Evolutionary conservation across 1,140 invertebrate species (phyloP).

Genomic region (Latrodectus geometricus): DNA sequence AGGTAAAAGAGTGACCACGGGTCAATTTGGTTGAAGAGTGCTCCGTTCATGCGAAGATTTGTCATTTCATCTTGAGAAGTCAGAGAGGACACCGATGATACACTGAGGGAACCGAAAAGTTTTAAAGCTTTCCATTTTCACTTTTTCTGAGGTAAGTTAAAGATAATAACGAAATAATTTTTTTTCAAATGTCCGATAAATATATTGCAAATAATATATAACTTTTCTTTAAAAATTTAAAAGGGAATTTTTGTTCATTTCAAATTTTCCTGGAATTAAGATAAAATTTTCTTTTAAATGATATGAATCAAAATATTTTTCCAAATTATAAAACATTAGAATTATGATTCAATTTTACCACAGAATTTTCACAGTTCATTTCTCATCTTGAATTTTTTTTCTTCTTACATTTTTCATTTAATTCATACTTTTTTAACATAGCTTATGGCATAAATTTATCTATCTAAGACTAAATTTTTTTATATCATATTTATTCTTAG

Average conservation of each 20-base stretch:
- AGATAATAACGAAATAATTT: not conserved
- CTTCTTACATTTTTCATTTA: too few relatives aligned
- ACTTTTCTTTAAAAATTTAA: not conserved
- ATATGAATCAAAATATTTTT: not conserved
- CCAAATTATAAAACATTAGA: not conserved
- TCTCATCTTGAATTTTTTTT: too few relatives aligned
- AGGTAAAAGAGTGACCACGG: slow-evolving; percentile 56
- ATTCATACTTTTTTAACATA: too few relatives aligned
- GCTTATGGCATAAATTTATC: too few relatives aligned
- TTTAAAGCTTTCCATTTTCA: not conserved
- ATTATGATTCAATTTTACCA: too few relatives aligned
- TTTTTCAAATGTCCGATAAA: not conserved
- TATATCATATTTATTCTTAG: too few relatives aligned
- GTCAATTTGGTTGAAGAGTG: slow-evolving; percentile 36
- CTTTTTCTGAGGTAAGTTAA: not conserved
- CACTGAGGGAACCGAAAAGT: not conserved
- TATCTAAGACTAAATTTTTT: too few relatives aligned
- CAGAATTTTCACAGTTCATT: too few relatives aligned
- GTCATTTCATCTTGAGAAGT: slow-evolving; percentile 9
- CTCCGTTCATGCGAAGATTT: not conserved
- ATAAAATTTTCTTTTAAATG: too few relatives aligned
- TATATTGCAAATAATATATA: not conserved
- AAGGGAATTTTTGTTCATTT: too few relatives aligned
- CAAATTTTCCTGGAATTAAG: too few relatives aligned
- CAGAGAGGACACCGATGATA: not conserved